Conservation (phyloP, 2,113 vertebrate species). For the Oplegnathus fasciatus region DNA sequence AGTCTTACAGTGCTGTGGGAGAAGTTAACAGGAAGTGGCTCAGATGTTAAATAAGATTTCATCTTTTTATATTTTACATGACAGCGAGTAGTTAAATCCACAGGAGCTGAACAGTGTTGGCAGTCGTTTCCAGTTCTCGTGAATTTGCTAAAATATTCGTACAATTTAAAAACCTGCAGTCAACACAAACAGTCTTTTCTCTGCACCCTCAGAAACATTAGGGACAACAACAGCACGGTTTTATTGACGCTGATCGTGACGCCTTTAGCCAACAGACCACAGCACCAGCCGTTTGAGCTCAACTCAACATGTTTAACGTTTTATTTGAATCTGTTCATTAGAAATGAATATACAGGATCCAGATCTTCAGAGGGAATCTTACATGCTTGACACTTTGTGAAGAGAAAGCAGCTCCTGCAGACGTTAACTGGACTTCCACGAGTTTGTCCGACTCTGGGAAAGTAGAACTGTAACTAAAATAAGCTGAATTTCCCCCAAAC, state of each 20-base stretch:
- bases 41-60: neutral
- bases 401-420: too few species aligned
- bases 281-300: too few species aligned
- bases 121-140: neutral
- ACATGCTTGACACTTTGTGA: too few species aligned
- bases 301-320: too few species aligned
- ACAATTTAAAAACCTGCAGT: neutral
- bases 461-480: neutral
- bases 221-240: neutral
- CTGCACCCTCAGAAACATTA: neutral
- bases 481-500: neutral
- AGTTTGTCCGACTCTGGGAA: slow-evolving; percentile 6
- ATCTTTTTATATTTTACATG: neutral
- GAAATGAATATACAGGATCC: neutral
- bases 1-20: too few species aligned
- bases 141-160: neutral
- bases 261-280: too few species aligned
- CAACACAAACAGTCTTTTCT: neutral
- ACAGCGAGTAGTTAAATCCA: too few species aligned
- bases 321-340: too few species aligned
- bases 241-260: neutral
- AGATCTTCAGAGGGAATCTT: too few species aligned
- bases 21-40: neutral
- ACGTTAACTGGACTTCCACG: neutral
- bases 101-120: too few species aligned